These are phyloP conservation scores for Puma concolor DNA, from an alignment of 2,113 vertebrate genomes.

Conservation along the genomic window DNA sequence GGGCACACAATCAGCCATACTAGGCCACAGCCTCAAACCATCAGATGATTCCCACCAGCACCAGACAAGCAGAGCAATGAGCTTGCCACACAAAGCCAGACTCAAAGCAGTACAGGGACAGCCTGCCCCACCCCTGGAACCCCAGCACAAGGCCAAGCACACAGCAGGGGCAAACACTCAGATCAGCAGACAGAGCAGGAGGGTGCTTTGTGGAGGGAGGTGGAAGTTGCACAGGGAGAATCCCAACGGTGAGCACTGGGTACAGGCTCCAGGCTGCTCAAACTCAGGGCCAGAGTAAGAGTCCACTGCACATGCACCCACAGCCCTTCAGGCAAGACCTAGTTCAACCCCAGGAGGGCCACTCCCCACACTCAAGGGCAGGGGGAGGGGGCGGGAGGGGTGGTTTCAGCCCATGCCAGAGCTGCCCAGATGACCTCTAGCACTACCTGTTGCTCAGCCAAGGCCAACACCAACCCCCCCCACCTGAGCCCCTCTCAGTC, in stretches of 20 bases:
- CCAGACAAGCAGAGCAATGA: neutral
- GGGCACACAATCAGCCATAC: conserved; percentile 48
- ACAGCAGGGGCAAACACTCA: neutral
- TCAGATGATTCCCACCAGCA: neutral
- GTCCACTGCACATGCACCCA: conserved; percentile 29
- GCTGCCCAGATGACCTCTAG: neutral
- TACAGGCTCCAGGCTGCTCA: neutral
- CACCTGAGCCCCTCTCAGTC: neutral
- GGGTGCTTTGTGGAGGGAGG: neutral
- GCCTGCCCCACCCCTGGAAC: neutral
- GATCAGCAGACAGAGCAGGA: neutral
- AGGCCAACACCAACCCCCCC: neutral
- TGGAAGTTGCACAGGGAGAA: neutral
- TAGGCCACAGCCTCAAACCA: conserved; percentile 43
- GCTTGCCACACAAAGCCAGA: conserved; percentile 10
- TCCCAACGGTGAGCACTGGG: neutral
- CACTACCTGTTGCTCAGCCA: neutral
- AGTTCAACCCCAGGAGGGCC: neutral
- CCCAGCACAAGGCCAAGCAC: conserved; percentile 40
- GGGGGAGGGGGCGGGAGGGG: no score
- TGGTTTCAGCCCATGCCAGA: neutral
- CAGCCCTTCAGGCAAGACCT: neutral
- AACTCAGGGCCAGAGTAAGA: neutral
- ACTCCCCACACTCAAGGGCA: neutral
- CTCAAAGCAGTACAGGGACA: neutral